Evolutionary conservation across 2,797 vertebrate genomes (phyloP).

Genomic region (Myotis planiceps): DNA sequence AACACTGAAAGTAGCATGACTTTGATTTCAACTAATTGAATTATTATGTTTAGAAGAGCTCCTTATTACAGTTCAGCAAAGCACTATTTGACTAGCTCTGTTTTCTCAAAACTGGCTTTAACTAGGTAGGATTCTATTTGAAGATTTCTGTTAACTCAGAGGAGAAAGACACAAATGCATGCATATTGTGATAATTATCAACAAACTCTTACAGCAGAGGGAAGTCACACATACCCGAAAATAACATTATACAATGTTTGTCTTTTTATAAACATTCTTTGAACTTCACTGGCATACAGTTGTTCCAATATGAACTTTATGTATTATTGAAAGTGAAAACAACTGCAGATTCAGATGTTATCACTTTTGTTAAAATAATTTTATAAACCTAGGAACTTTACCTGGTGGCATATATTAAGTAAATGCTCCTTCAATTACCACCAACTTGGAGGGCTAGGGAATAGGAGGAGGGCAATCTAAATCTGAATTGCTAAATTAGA

Average conservation of each 20-base stretch:
- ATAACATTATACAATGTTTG: neutral
- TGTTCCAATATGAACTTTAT: constrained; percentile 33
- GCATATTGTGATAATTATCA: constrained; percentile 41
- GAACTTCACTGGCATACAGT: neutral
- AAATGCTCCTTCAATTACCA: neutral
- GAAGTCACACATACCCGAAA: neutral
- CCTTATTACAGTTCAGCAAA: constrained; percentile 56
- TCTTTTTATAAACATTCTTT: constrained; percentile 20
- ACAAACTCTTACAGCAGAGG: constrained; percentile 14
- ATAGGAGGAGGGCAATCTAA: neutral
- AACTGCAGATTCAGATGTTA: no score
- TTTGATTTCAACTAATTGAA: constrained; percentile 77
- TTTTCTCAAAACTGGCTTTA: neutral
- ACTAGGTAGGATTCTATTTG: constrained; percentile 35
- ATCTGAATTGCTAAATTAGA: constrained; percentile 37
- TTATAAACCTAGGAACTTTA: no score
- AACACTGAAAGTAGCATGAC: constrained; percentile 48
- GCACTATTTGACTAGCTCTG: neutral
- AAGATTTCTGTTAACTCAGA: neutral
- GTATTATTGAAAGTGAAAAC: no score
- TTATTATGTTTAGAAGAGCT: constrained; percentile 62
- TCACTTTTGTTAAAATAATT: no score
- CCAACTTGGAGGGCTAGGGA: neutral
- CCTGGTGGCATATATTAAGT: neutral
- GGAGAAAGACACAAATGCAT: constrained; percentile 45